A percentile compares a stretch with the other conserved stretches of the same genome.
phyloP scores from a whole-genome alignment of 2,113 vertebrate species.

The Mionectes macconnelli region DNA sequence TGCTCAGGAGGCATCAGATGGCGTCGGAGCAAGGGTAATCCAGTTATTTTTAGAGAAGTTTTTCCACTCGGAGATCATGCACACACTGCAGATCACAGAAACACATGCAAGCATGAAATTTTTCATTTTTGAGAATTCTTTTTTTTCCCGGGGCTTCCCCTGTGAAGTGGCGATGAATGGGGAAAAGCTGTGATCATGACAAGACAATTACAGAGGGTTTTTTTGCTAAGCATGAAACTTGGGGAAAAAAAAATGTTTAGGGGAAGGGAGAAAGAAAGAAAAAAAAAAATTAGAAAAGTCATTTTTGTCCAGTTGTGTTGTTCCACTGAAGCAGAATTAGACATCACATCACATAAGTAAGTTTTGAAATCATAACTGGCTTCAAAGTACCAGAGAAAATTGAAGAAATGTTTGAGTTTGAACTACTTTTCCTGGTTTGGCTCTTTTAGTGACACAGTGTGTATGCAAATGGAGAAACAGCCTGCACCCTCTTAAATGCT shows the following conservation, averaged over 20 bases:
- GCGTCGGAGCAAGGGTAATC: conserved; percentile 80
- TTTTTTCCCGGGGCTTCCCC: conserved; percentile 76
- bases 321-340: conserved; percentile 25
- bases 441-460: neutral
- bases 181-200: conserved; percentile 60
- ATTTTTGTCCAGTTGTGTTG: conserved; percentile 13
- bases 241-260: neutral
- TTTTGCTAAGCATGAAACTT: conserved; percentile 62
- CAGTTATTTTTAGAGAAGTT: conserved; percentile 85
- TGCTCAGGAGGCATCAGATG: conserved; percentile 76
- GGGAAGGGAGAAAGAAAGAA: neutral
- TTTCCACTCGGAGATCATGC: conserved; percentile 83
- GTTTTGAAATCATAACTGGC: neutral
- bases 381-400: neutral
- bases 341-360: neutral
- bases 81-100: conserved; percentile 83
- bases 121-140: conserved; percentile 80
- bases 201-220: conserved; percentile 69
- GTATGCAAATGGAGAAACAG: conserved; percentile 39
- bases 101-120: conserved; percentile 85
- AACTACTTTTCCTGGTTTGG: neutral
- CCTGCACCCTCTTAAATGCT: conserved; percentile 6
- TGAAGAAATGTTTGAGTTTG: neutral
- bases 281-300: neutral
- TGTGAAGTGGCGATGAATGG: conserved; percentile 64